Percentiles rank a stretch among this genome's conserved stretches.
These are phyloP conservation scores for Bactericera cockerelli DNA, from an alignment of 1,140 invertebrate genomes.

Conservation along the genomic window DNA sequence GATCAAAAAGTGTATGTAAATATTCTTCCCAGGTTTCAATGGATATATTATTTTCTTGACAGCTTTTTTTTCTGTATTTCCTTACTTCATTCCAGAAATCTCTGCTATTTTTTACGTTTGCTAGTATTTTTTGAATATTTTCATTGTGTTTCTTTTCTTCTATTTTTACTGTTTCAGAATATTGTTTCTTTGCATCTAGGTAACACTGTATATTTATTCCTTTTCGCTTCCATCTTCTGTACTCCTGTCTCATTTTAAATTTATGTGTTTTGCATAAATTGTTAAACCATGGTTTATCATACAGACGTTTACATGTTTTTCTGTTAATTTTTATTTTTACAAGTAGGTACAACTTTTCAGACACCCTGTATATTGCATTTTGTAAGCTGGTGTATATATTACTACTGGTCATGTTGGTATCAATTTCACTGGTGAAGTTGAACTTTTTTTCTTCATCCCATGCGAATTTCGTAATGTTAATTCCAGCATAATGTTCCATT, in stretches of 20 bases:
- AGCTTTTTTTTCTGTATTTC: not conserved
- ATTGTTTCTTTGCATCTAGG: slow-evolving; percentile 8
- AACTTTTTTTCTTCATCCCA: too few relatives aligned
- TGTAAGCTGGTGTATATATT: not conserved
- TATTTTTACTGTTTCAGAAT: slow-evolving; percentile 7
- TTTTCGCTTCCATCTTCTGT: not conserved
- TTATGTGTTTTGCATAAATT: not conserved
- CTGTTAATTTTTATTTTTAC: too few relatives aligned
- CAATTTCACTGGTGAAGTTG: not conserved
- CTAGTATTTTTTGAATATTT: slow-evolving; percentile 2
- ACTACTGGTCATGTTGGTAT: too few relatives aligned
- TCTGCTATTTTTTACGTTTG: slow-evolving; percentile 14
- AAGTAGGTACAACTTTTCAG: not conserved
- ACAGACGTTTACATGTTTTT: too few relatives aligned
- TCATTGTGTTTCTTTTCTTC: slow-evolving; percentile 10
- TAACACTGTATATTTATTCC: not conserved
- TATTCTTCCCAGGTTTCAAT: slow-evolving; percentile 10
- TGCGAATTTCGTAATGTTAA: too few relatives aligned
- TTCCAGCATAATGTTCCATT: not conserved
- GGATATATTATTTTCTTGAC: slow-evolving; percentile 1
- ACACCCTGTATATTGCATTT: not conserved
- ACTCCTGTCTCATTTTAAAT: not conserved
- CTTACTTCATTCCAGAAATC: slow-evolving; percentile 14
- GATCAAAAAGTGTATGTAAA: not conserved
- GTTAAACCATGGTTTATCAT: not conserved